Base-by-base conservation (phyloP, 1,140 invertebrate species). In the Drosophila tropicalis region DNA sequence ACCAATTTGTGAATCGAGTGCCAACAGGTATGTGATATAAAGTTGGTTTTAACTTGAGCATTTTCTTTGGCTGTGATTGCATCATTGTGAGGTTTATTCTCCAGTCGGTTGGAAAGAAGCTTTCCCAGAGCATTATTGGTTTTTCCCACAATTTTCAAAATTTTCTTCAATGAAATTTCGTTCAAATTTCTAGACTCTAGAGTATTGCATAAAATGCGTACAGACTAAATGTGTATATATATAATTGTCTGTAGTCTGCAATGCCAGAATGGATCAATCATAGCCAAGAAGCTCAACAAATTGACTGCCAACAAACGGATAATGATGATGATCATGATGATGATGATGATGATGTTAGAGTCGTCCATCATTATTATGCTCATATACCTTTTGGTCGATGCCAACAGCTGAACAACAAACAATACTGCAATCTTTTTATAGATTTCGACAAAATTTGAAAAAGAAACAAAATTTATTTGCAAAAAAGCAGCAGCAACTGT, bases 371-470 rank as follows among this genome's bases (percentile, higher is more conserved):
- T 89, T 80, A 86, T 86, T 83, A 89, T 83, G 84, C 69, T 79
- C 76, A 76, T 86, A 87, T 86, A 87, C 79, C 83, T 83, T 75
- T 76, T 62, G 74, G 62, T 57, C 64, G 72, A 87, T 76, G 68
- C 71, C 75, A 86, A 87, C 82, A 87, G 83, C 83, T 87, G 84
- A 89, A 89, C 60, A 71, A 75, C 71, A 78, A 87, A 51, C 44
- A 51, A 51, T 22, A 76, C 64, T 90, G 79, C 76, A 90, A 90
- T 90, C 86, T 90, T 90, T 90, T 90, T 90, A 83, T 90, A 90
- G 86, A 90, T 90, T 87, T 86, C 86, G 73, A 80, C 86, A 90
- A 90, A 81, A 13, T 39, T 90, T 82, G 29, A 29, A 29, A 5
- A 73, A 29, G 29, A 73, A 39, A 39, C 34, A 89, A 87, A 89